phyloP scores from a whole-genome alignment of 1,140 invertebrate genomes.

The Polypedilum pembai region DNA sequence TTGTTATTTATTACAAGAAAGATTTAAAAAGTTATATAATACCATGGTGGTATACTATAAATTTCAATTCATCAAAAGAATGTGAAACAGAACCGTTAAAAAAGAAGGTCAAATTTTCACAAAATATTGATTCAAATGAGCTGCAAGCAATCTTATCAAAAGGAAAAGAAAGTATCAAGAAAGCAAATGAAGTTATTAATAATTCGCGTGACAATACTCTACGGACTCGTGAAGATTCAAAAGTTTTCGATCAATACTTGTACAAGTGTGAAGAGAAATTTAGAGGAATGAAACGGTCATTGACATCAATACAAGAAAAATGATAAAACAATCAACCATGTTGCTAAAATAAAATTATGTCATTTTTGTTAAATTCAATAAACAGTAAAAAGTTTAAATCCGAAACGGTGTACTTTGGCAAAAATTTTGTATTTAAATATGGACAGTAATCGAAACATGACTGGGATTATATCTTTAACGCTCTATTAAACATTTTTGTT shows the following conservation, averaged over 20 bases:
- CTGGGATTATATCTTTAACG: no score
- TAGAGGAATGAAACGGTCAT: background rate
- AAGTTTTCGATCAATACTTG: background rate
- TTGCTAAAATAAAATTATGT: no score
- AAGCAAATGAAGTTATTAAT: background rate
- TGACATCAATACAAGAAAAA: background rate
- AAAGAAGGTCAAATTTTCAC: background rate
- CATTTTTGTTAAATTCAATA: no score
- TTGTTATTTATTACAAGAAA: background rate
- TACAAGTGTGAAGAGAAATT: background rate
- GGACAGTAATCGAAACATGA: no score
- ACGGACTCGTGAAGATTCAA: background rate
- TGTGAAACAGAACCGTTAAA: background rate
- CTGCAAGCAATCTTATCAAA: background rate
- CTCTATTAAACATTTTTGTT: no score
- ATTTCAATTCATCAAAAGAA: background rate
- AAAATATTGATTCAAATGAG: background rate
- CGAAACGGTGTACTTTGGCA: no score
- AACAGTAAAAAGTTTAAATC: no score
- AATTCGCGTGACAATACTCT: background rate
- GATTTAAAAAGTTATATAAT: background rate
- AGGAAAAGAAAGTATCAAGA: background rate
- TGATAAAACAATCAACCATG: background rate
- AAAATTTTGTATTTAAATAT: no score
- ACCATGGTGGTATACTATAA: constrained; percentile 5